phyloP scores from a whole-genome alignment of 2,888 invertebrate species.

The Sialis fuliginosa region DNA sequence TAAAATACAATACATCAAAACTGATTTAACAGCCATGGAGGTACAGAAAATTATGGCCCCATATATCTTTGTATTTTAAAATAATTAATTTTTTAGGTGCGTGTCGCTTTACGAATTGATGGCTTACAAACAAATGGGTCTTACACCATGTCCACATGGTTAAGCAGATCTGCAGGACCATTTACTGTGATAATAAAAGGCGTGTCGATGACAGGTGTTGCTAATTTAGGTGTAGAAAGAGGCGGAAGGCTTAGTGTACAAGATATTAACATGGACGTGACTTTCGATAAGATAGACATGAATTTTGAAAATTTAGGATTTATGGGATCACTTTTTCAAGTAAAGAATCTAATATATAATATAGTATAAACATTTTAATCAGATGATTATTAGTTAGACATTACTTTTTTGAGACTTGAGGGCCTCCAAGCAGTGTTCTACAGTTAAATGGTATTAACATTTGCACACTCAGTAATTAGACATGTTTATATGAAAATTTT shows the following conservation, averaged over 20 bases:
- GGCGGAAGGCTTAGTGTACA: conserved; percentile 62
- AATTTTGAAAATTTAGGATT: conserved; percentile 71
- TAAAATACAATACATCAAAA: conserved; percentile 48
- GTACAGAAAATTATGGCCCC: conserved; percentile 22
- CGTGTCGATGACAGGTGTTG: conserved; percentile 48
- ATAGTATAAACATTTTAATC: neutral
- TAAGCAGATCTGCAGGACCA: conserved; percentile 53
- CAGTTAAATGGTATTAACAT: too few species aligned
- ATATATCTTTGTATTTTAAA: neutral
- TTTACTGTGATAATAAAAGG: conserved; percentile 59
- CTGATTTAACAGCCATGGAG: conserved; percentile 59
- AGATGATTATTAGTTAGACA: too few species aligned
- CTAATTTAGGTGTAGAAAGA: conserved; percentile 50
- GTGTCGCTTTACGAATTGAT: conserved; percentile 52
- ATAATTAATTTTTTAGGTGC: conserved; percentile 30
- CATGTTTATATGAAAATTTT: too few species aligned
- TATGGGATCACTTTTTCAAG: conserved; percentile 41
- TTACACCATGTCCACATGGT: conserved; percentile 55
- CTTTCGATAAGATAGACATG: conserved; percentile 55
- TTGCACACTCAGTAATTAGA: too few species aligned
- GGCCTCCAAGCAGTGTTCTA: too few species aligned
- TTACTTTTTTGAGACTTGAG: too few species aligned
- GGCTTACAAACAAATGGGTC: conserved; percentile 51
- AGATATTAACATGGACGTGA: conserved; percentile 61
- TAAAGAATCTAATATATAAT: conserved; percentile 7